Conservation (phyloP, 2,888 invertebrate genomes). For the Trypoxylon attenuatum region DNA sequence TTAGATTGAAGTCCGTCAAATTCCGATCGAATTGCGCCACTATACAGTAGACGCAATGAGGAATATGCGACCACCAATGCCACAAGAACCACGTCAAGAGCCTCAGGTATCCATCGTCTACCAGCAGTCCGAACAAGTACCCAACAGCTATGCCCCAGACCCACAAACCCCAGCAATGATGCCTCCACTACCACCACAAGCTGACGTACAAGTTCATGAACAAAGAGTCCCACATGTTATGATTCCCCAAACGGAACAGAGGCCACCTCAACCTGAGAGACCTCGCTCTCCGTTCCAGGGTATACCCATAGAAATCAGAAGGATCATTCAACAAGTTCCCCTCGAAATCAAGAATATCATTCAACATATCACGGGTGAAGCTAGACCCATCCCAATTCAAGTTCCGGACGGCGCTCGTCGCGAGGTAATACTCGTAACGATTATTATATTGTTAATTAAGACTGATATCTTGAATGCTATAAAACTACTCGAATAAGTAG, state of each 20-base stretch:
- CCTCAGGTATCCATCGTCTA: conserved; percentile 63
- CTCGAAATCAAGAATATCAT: conserved; percentile 69
- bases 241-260: conserved; percentile 60
- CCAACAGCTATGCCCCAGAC: conserved; percentile 58
- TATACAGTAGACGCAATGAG: conserved; percentile 78
- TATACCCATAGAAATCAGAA: conserved; percentile 68
- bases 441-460: background rate
- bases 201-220: conserved; percentile 58
- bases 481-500: too few species aligned
- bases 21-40: conserved; percentile 75
- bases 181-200: conserved; percentile 54
- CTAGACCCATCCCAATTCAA: conserved; percentile 55
- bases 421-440: conserved; percentile 57
- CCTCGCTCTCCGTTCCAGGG: conserved; percentile 70
- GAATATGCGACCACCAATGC: conserved; percentile 75
- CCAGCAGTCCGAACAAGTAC: conserved; percentile 71
- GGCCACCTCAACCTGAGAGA: conserved; percentile 57
- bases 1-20: conserved; percentile 71
- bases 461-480: too few species aligned
- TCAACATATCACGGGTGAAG: conserved; percentile 65
- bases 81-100: conserved; percentile 66
- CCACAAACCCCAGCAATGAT: conserved; percentile 62
- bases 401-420: conserved; percentile 65
- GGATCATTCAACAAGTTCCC: conserved; percentile 70
- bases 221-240: conserved; percentile 61